phyloP scores from a whole-genome alignment of 2,113 vertebrate genomes.

The Ammospiza caudacuta region DNA sequence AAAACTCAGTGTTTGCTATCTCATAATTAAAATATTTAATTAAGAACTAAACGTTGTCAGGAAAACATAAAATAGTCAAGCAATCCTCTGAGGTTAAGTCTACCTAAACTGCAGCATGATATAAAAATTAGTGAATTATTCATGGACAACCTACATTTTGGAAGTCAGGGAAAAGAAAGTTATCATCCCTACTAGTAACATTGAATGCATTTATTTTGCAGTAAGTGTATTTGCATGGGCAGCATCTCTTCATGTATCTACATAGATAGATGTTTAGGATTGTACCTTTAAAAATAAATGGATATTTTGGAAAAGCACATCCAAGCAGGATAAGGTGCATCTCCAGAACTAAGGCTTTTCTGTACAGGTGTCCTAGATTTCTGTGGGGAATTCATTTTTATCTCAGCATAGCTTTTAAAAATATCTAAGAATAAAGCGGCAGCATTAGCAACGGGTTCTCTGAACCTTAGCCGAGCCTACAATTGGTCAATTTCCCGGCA shows the following conservation, averaged over 20 bases:
- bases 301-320: not conserved
- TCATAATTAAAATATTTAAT: not conserved
- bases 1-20: not conserved
- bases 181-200: not conserved
- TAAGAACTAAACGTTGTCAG: not conserved
- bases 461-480: not conserved
- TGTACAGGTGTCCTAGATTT: not conserved
- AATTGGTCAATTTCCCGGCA: not conserved
- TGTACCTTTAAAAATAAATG: not conserved
- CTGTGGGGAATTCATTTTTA: not conserved
- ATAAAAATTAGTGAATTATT: not conserved
- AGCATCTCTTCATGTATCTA: not conserved
- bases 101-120: not conserved
- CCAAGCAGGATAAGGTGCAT: not conserved
- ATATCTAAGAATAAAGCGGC: accelerated
- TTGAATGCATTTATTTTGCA: not conserved
- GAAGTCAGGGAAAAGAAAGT: not conserved
- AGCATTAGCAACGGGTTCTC: not conserved
- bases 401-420: not conserved
- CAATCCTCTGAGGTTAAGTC: not conserved
- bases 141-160: not conserved
- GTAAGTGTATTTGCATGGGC: not conserved
- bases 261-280: accelerated
- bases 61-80: not conserved
- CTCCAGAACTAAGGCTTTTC: not conserved